Conservation (phyloP, 2,797 vertebrate species). For the Pelochelys cantorii region DNA sequence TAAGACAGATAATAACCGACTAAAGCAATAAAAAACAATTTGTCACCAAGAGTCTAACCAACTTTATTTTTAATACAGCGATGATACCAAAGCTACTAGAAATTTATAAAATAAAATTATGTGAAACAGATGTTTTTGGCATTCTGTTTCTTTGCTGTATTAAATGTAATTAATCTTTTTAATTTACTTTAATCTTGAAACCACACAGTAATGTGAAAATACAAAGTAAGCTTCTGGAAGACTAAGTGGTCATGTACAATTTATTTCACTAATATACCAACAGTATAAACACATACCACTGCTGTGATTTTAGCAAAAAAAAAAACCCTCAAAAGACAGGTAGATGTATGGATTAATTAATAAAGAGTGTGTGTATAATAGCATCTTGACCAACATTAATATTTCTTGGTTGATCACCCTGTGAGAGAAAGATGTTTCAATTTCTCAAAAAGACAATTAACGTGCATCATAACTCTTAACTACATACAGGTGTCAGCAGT, state of each 20-base stretch:
- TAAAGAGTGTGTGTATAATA: slow-evolving; percentile 48
- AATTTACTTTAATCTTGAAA: slow-evolving; percentile 61
- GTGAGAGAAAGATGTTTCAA: background rate
- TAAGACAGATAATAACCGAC: background rate
- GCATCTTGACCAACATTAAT: slow-evolving; percentile 22
- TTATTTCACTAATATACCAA: slow-evolving; percentile 63
- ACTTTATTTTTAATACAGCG: slow-evolving; percentile 39
- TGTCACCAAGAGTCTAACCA: slow-evolving; percentile 57
- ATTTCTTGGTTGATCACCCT: slow-evolving; percentile 18
- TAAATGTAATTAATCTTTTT: slow-evolving; percentile 63
- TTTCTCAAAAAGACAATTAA: background rate
- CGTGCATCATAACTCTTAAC: background rate
- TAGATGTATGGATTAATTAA: slow-evolving; percentile 71
- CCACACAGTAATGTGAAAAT: slow-evolving; percentile 42
- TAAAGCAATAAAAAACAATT: slow-evolving; percentile 14
- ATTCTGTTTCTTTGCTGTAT: slow-evolving; percentile 50
- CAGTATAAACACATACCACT: background rate
- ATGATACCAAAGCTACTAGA: slow-evolving; percentile 47
- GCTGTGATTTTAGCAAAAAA: slow-evolving; percentile 19
- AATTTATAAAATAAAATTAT: slow-evolving; percentile 49
- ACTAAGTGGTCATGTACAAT: slow-evolving; percentile 29
- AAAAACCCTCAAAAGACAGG: slow-evolving; percentile 46
- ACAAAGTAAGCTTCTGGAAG: slow-evolving; percentile 45
- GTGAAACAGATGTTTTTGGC: slow-evolving; percentile 50
- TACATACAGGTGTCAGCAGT: background rate